Evolutionary conservation across 2,113 vertebrate species (phyloP).

Genomic region (Glareola pratincola): DNA sequence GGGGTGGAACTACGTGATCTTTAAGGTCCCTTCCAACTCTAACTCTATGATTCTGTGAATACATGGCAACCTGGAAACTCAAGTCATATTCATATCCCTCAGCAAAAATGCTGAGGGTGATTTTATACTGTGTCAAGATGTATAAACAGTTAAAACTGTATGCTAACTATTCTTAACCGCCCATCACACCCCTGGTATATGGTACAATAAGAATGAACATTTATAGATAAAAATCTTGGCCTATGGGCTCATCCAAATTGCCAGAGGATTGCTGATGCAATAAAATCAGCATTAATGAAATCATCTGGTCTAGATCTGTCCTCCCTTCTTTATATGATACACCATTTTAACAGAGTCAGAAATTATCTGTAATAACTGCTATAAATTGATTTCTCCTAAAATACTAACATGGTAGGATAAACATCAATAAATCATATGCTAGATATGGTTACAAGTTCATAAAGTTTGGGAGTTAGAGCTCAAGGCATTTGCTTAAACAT

Average conservation of each 20-base stretch:
- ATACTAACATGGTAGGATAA: background rate
- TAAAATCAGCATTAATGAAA: background rate
- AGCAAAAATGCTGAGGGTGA: background rate
- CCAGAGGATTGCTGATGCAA: background rate
- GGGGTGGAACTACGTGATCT: background rate
- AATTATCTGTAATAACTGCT: background rate
- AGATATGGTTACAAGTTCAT: background rate
- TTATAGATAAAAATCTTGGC: conserved; percentile 25
- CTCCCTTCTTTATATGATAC: background rate
- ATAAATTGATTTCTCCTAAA: conserved; percentile 13
- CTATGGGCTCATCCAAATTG: background rate
- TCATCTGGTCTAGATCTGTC: background rate
- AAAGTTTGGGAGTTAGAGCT: background rate
- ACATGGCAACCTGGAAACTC: background rate
- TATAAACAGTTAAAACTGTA: background rate
- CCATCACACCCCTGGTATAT: background rate
- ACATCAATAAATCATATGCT: background rate
- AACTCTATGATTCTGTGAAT: background rate
- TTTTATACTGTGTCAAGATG: background rate
- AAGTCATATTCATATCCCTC: background rate
- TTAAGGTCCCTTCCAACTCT: background rate
- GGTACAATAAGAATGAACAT: background rate
- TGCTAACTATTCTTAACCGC: background rate
- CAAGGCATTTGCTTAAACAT: background rate
- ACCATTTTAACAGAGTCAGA: conserved; percentile 9